Evolutionary conservation across 2,113 vertebrate genomes (phyloP), one percentile per base, ranked within the genome.

Genomic region (Oenanthe melanoleuca): DNA sequence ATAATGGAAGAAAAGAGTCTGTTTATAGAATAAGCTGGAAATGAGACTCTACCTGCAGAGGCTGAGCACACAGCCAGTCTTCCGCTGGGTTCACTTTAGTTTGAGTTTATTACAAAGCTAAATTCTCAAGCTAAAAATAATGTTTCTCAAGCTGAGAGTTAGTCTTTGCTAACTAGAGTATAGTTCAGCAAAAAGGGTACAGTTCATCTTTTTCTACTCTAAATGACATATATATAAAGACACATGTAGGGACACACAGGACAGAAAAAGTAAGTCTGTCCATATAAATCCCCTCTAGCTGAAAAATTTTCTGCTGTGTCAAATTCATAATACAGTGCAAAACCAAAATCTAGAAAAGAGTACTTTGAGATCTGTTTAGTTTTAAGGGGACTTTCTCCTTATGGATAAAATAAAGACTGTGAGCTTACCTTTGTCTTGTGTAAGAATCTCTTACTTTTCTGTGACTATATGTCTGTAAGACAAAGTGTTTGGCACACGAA

Each of bases 1-100:
- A 97, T 80, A 84, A 95, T 94, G 86, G 82, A 94, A 96, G 69
- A 97, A 96, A 96, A 91, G 56, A 91, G 29, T 71, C 75, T 88
- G 60, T 90, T 94, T 97, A 89, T 87, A 91, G 91, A 64, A 55
- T 86, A 96, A n/a, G 56, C 38, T 95, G 66, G 94, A 96, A 97
- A 97, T 73, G 70, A 92, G 83, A 88, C 72, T 96, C 71, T 97
- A 97, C 96, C 97, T 98, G 95, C 96, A 95, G 82, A 88, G 81
- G 93, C 71, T 83, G 82, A 97, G 87, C 65, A 85, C 60, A 92
- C 57, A 83, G 92, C 61, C 57, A 84, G 91, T 59, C 75, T 93
- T 84, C 87, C 77, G 91, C 96, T 97, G 91, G 93, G 92, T 97
- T 96, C 96, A 92, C 86, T 94, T 92, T 55, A 56, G 65, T 95